Evolutionary conservation across 2,888 invertebrate genomes (phyloP).

Genomic region (Enchytraeus crypticus): DNA sequence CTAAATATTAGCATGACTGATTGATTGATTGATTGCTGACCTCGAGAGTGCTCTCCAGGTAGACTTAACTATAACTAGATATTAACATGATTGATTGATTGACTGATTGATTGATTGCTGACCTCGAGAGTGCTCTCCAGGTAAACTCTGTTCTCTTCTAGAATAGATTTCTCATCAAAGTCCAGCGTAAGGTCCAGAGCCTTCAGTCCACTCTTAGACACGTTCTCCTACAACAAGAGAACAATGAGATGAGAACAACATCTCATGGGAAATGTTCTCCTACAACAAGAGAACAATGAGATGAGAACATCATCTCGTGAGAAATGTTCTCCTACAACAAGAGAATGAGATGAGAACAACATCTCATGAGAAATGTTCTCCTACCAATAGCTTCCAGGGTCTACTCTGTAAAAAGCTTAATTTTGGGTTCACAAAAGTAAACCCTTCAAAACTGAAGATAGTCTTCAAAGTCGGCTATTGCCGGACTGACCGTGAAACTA

Average conservation of each 20-base stretch:
- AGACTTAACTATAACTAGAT: not conserved
- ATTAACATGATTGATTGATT: no score
- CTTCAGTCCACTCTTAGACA: slow-evolving; percentile 63
- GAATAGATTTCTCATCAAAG: slow-evolving; percentile 75
- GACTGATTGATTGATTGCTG: slow-evolving; percentile 4
- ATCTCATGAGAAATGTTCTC: slow-evolving; percentile 77
- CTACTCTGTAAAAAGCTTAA: no score
- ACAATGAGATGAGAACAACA: no score
- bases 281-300: slow-evolving; percentile 23
- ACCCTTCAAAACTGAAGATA: no score
- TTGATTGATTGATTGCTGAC: no score
- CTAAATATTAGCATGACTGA: no score
- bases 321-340: slow-evolving; percentile 62
- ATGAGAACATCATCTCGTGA: no score
- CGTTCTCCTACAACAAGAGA: slow-evolving; percentile 56
- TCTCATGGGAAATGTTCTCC: slow-evolving; percentile 74
- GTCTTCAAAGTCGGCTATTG: no score
- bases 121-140: slow-evolving; percentile 77
- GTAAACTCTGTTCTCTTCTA: slow-evolving; percentile 68
- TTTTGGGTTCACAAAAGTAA: no score
- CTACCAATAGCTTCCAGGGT: no score
- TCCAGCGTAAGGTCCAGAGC: slow-evolving; percentile 75
- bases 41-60: not conserved
- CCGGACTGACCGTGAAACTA: no score
- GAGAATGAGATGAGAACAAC: no score